Conservation (phyloP, 2,888 invertebrate genomes). For the Chymomyza fuscimana region DNA sequence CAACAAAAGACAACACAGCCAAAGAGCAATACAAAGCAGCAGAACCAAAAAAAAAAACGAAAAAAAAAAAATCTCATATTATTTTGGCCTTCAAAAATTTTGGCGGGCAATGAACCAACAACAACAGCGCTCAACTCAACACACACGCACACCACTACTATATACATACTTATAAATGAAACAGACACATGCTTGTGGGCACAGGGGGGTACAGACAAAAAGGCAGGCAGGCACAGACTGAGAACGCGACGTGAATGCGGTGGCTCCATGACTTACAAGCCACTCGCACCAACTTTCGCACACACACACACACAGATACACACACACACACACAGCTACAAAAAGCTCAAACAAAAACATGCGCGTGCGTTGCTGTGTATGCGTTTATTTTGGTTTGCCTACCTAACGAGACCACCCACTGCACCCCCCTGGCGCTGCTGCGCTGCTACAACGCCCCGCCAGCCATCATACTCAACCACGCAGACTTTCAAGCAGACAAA, state of each 20-base stretch:
- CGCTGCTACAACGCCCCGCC: too few relatives aligned
- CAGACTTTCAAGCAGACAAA: conserved; percentile 50
- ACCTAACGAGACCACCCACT: conserved; percentile 6
- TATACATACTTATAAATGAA: conserved; percentile 15
- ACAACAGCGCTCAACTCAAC: conserved; percentile 55
- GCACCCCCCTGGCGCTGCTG: not conserved
- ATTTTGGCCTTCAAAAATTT: conserved; percentile 78
- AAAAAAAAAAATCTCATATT: conserved; percentile 66
- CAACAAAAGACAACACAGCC: conserved; percentile 18
- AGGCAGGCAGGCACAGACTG: not conserved
- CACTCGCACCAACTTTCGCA: conserved; percentile 15
- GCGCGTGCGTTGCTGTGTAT: conserved; percentile 14
- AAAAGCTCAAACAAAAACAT: not conserved
- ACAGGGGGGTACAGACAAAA: not conserved
- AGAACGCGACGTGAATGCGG: conserved; percentile 25
- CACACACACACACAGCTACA: not conserved
- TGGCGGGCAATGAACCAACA: conserved; percentile 79
- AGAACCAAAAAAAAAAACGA: conserved; percentile 11
- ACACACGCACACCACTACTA: conserved; percentile 16
- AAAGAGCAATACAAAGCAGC: conserved; percentile 14
- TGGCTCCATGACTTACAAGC: conserved; percentile 41
- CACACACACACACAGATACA: not conserved
- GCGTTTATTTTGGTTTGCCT: conserved; percentile 17
- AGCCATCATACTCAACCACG: conserved; percentile 27
- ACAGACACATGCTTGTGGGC: conserved; percentile 42